These are phyloP conservation scores for Anser brachyrhynchus DNA, from an alignment of 2,113 vertebrate species.

Conservation along the genomic window DNA sequence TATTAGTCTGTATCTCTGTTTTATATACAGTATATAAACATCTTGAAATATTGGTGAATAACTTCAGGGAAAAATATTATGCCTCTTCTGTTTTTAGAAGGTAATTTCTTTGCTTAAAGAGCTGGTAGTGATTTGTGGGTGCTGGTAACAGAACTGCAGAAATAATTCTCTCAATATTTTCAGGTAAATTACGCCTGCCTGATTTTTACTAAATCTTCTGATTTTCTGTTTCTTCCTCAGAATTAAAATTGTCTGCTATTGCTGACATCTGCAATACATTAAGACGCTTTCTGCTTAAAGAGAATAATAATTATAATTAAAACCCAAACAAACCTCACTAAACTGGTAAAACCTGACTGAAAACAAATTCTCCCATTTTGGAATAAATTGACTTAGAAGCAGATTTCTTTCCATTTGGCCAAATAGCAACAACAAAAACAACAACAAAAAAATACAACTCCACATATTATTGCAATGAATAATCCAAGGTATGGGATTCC, in stretches of 20 bases:
- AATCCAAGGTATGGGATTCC: background rate
- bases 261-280: background rate
- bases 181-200: background rate
- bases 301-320: constrained; percentile 37
- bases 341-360: constrained; percentile 5
- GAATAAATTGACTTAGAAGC: background rate
- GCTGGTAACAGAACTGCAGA: background rate
- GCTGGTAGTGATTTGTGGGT: constrained; percentile 3
- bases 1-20: background rate
- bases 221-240: background rate
- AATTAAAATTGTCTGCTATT: constrained; percentile 1
- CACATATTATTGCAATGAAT: background rate
- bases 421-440: background rate
- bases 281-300: background rate
- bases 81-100: background rate
- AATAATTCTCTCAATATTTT: constrained; percentile 10
- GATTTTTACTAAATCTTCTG: background rate
- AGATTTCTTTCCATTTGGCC: background rate
- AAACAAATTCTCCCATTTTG: background rate
- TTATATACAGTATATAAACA: background rate
- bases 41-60: background rate
- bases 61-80: background rate
- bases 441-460: background rate
- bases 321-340: background rate
- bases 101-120: constrained; percentile 19